A percentile compares a stretch with the other conserved stretches of the same genome.
These are phyloP conservation scores for Leptobrachium leishanense DNA, from an alignment of 2,113 vertebrate species.

Conservation along the genomic window DNA sequence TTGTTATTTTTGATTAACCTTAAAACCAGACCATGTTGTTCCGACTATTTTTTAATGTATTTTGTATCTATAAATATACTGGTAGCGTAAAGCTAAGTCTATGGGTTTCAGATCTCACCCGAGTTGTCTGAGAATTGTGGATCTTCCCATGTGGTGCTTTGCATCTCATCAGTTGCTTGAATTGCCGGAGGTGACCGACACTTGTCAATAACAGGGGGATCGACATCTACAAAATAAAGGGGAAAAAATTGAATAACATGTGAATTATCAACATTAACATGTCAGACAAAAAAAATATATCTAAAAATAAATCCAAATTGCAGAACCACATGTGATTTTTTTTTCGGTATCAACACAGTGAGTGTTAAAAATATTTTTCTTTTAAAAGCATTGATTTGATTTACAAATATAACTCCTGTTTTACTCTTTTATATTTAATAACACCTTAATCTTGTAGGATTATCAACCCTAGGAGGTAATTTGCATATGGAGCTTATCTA, in stretches of 20 bases:
- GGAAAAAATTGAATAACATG: conserved; percentile 33
- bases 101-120: conserved; percentile 66
- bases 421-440: too few species aligned
- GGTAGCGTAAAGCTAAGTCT: too few species aligned
- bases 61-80: too few species aligned
- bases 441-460: neutral
- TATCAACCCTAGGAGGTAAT: neutral
- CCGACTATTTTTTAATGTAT: too few species aligned
- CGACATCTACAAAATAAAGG: conserved; percentile 75
- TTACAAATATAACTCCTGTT: too few species aligned
- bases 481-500: neutral
- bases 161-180: conserved; percentile 65
- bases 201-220: conserved; percentile 90
- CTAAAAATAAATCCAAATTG: too few species aligned
- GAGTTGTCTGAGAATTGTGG: conserved; percentile 98
- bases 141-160: conserved; percentile 81
- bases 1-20: too few species aligned
- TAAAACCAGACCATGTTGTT: too few species aligned
- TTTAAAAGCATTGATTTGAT: too few species aligned
- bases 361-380: too few species aligned
- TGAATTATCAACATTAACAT: neutral
- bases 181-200: conserved; percentile 87
- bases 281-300: neutral
- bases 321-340: neutral
- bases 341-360: too few species aligned